phyloP scores from a whole-genome alignment of 2,113 vertebrate genomes.

The Chinchilla lanigera region DNA sequence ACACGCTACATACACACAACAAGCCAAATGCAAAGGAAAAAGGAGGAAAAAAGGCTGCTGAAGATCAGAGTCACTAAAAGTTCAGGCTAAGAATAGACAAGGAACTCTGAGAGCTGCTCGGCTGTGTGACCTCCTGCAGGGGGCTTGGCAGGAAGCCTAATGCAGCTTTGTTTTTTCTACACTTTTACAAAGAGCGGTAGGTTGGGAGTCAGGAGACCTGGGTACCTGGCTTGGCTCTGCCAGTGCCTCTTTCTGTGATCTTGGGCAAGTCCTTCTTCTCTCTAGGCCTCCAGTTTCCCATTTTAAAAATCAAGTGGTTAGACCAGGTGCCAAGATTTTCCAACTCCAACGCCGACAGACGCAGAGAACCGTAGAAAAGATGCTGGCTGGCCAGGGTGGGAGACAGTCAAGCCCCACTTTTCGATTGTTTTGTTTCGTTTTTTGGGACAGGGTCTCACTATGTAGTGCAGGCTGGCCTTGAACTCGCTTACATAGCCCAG shows the following conservation, averaged over 20 bases:
- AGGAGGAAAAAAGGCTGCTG: not conserved
- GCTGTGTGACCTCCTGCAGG: conserved; percentile 85
- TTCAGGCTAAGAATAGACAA: conserved; percentile 89
- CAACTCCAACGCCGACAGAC: not conserved
- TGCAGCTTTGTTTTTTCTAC: conserved; percentile 73
- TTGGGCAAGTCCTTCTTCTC: not conserved
- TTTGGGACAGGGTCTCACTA: not conserved
- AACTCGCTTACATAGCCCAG: not conserved
- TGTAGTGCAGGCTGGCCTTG: not conserved
- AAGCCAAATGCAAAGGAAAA: conserved; percentile 43
- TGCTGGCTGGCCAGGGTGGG: not conserved
- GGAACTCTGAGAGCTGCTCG: conserved; percentile 82
- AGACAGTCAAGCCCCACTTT: not conserved
- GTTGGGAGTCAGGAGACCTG: not conserved
- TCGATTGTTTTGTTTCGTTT: not conserved
- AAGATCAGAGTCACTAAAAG: conserved; percentile 85
- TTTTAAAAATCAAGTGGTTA: not conserved
- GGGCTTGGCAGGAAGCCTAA: conserved; percentile 79
- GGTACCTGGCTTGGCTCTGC: conserved; percentile 19
- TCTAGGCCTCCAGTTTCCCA: not conserved
- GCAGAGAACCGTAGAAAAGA: not conserved
- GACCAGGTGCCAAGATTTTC: not conserved
- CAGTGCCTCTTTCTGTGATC: not conserved
- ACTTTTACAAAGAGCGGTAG: conserved; percentile 56
- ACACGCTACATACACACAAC: conserved; percentile 73